Evolutionary conservation across 2,888 invertebrate species (phyloP), one percentile per base, ranked within the genome.

Genomic region (Tetramorium bicarinatum): DNA sequence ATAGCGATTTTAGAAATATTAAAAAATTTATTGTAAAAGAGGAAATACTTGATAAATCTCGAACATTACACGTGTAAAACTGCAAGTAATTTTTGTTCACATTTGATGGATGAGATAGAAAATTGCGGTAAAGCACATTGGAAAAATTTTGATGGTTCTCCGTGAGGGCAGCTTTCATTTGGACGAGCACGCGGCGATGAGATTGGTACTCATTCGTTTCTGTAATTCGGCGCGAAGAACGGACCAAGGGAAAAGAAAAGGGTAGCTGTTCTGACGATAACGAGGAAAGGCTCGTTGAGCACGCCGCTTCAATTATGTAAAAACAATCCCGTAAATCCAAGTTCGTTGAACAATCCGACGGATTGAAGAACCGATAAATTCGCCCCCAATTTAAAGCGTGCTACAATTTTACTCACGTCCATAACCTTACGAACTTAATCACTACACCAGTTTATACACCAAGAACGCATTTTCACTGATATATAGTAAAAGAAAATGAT

Each of bases 221-320:
- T 59, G 56, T 59, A 67, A 77, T 77, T 77, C 56, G 44, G 54
- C 54, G 41, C 54, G 67, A 79, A 56, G 34, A 79, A 67, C 56
- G 56, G 25, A 67, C 21, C 67, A 67, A 18, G 38, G 8, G 18
- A 21, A 69, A 69, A 69, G 25, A 69, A 69, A 18, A 34, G 18
- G 25, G 9, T 59, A 18, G 21, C 21, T 25, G 47, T n/a, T 44
- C 38, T 77, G 11, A 77, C 34, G 59, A 79, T 59, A 69, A 49
- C 81, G n/a, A 76, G 41, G 9, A 81, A 81, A 81, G 44, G 38
- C 52, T 81, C 62, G 41, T 76, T 62, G 76, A 81, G 77, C 62
- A 81, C 77, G 74, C 18, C 47, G 15, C 56, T 72, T 21, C 79
- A 79, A 79, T 79, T 79, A 79, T 79, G 74, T 59, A 71, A 79